Evolutionary conservation across 2,797 vertebrate species (phyloP).

Genomic region (Siniperca undulata): DNA sequence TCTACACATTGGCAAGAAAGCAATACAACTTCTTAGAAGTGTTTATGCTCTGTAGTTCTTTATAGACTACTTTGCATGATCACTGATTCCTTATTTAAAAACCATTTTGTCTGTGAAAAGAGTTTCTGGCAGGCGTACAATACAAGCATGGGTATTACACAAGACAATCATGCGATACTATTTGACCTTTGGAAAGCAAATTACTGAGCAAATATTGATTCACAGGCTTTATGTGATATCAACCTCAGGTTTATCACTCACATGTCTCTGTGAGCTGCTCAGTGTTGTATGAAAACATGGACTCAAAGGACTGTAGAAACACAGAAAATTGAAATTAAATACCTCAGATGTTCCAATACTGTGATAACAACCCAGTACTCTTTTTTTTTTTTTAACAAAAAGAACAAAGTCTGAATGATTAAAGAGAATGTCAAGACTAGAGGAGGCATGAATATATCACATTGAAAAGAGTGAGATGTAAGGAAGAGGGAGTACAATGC

Average conservation of each 20-base stretch:
- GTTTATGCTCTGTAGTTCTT: constrained; percentile 47
- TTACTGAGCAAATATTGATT: constrained; percentile 71
- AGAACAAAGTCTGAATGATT: constrained; percentile 55
- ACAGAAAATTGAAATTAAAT: constrained; percentile 24
- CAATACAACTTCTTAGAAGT: constrained; percentile 37
- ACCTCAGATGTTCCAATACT: constrained; percentile 27
- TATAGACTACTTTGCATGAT: constrained; percentile 48
- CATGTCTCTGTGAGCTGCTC: constrained; percentile 18
- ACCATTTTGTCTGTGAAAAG: constrained; percentile 48
- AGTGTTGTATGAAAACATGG: background rate
- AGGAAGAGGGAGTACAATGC: constrained; percentile 28
- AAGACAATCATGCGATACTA: constrained; percentile 59
- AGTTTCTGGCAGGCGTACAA: constrained; percentile 57
- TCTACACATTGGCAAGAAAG: constrained; percentile 43
- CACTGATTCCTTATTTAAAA: constrained; percentile 34
- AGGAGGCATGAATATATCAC: constrained; percentile 26
- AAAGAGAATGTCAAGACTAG: constrained; percentile 47
- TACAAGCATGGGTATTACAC: constrained; percentile 63
- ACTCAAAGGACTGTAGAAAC: background rate
- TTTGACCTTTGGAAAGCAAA: constrained; percentile 72
- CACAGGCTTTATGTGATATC: constrained; percentile 15
- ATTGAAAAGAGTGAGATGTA: constrained; percentile 13
- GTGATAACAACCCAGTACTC: constrained; percentile 25
- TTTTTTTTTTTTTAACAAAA: constrained; percentile 2
- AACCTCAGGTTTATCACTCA: background rate